phyloP scores from a whole-genome alignment of 1,140 invertebrate genomes.

The Lamellibrachia luymesi region DNA sequence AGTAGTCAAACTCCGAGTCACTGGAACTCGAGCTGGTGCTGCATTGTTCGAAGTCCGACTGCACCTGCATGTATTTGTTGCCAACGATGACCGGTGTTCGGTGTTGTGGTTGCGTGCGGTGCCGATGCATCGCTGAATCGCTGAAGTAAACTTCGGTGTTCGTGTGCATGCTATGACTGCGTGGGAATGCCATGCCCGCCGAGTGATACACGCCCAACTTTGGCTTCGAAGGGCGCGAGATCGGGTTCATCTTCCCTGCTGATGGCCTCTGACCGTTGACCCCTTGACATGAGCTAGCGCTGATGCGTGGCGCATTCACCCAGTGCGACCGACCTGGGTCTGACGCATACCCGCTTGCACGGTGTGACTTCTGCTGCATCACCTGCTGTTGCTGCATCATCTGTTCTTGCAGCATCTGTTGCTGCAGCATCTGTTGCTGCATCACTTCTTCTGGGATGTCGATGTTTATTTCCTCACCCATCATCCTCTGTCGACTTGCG shows the following conservation, averaged over 20 bases:
- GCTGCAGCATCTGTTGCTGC: neutral
- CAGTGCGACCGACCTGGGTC: neutral
- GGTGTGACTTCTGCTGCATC: neutral
- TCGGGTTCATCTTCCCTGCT: slow-evolving; percentile 32
- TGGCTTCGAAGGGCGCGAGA: slow-evolving; percentile 22
- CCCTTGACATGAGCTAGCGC: neutral
- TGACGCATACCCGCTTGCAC: slow-evolving; percentile 8
- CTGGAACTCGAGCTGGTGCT: slow-evolving; percentile 80
- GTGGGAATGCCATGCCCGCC: slow-evolving; percentile 18
- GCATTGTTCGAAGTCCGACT: slow-evolving; percentile 62
- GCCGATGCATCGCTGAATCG: slow-evolving; percentile 12
- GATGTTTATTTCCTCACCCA: neutral
- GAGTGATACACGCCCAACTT: slow-evolving; percentile 9
- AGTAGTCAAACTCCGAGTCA: slow-evolving; percentile 71
- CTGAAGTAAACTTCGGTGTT: slow-evolving; percentile 21
- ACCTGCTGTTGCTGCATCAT: neutral
- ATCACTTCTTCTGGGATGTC: neutral
- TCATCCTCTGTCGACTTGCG: neutral
- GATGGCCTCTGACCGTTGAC: neutral
- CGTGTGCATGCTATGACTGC: slow-evolving; percentile 21
- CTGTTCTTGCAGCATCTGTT: neutral
- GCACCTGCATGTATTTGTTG: slow-evolving; percentile 2
- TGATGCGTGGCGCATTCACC: neutral
- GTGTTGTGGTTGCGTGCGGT: slow-evolving; percentile 9
- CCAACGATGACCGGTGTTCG: slow-evolving; percentile 14